A percentile compares a stretch with the other conserved stretches of the same genome.
These are phyloP conservation scores for Neodiprion pinetum DNA, from an alignment of 1,140 invertebrate genomes.

Conservation along the genomic window DNA sequence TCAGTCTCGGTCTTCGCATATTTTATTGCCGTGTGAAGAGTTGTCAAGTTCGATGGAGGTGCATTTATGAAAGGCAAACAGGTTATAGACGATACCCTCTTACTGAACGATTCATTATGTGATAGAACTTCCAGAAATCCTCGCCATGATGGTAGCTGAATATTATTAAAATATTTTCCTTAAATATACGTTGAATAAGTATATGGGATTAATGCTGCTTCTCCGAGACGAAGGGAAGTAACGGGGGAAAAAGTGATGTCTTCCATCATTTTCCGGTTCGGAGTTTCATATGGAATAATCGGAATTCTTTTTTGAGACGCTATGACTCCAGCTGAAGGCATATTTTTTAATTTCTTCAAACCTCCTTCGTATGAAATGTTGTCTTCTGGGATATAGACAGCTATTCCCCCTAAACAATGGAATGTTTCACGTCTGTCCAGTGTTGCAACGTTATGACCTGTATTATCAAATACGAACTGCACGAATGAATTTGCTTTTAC, in stretches of 20 bases:
- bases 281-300: background rate
- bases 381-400: constrained; percentile 19
- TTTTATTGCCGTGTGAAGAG: constrained; percentile 2
- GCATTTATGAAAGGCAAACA: constrained; percentile 17
- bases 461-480: constrained; percentile 51
- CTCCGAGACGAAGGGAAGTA: background rate
- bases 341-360: constrained; percentile 2
- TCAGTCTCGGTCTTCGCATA: background rate
- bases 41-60: constrained; percentile 6
- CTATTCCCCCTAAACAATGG: constrained; percentile 30
- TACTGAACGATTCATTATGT: background rate
- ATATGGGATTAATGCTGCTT: background rate
- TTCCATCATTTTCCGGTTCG: constrained; percentile 6
- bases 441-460: constrained; percentile 41
- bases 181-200: constrained; percentile 16
- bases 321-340: constrained; percentile 11
- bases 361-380: constrained; percentile 15
- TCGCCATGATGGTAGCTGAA: constrained; percentile 21
- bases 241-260: constrained; percentile 9
- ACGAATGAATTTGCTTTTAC: constrained; percentile 30
- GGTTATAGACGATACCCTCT: background rate
- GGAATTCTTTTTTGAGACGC: constrained; percentile 19
- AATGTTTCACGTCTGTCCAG: constrained; percentile 29
- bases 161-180: constrained; percentile 6
- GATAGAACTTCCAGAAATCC: constrained; percentile 26